Base-by-base conservation (phyloP, 2,888 invertebrate genomes). In the Microplitis deprimator region DNA sequence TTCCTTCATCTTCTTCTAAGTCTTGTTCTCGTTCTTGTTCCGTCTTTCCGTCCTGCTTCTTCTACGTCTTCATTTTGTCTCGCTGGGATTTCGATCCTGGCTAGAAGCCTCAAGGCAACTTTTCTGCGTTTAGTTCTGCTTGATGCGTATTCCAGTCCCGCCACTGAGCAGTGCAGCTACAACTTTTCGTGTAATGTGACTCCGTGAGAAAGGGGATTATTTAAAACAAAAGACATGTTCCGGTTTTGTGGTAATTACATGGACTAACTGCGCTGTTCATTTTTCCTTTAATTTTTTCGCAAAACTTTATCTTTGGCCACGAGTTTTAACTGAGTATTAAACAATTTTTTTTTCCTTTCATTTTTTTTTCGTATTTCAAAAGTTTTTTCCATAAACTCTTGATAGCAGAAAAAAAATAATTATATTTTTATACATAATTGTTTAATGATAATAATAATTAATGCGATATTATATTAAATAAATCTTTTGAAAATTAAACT, bases 21-120 rank as follows among this genome's bases (percentile, higher is more conserved):
- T 62, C 29, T 73, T 41, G 20, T 73, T 62, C 29, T 73, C 20
- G 20, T 73, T 65, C 50, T 50, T 29, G 13, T 50, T 50, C 50
- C 8, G 13, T 13, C 50, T 13, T 8, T 10, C 50, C 50, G 13
- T 50, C 50, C 50, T 50, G 5, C 10, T 50, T 50, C 10, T 50
- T 8, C 13, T 50, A 13, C 13, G 13, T 50, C 50, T 50, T 50
- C 50, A 50, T 50, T 50, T 50, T 50, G 50, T 50, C 13, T 50
- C 10, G 3, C 50, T 50, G 13, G 50, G 50, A 50, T 50, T 13
- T 29, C 29, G 29, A 13, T 50, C 13, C 50, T 13, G 50, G 13
- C 50, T 50, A 13, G 13, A 13, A 50, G 50, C 50, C 50, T 50
- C 50, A 4, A 29, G 50, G 50, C 50, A 50, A 50, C 50, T 50